A percentile compares a stretch with the other conserved stretches of the same genome.
Conservation (phyloP, 2,888 invertebrate species). For the Bellardia pandia region DNA sequence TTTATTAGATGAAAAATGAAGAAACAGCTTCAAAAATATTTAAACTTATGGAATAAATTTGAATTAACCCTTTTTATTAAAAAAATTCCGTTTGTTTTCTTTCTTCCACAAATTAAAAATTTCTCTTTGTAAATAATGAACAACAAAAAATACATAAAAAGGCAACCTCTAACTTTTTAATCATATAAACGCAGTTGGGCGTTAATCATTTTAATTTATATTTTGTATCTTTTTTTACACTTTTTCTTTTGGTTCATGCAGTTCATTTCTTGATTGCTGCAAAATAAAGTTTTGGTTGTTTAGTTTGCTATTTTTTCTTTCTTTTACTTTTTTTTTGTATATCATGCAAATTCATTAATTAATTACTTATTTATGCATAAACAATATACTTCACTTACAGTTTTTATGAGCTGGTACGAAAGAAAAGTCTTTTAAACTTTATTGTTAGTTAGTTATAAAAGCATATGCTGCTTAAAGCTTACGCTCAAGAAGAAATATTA, state of each 20-base stretch:
- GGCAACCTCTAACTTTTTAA: slow-evolving; percentile 49
- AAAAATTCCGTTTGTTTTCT: background rate
- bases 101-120: background rate
- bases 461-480: slow-evolving; percentile 37
- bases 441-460: slow-evolving; percentile 19
- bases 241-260: background rate
- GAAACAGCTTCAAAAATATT: background rate
- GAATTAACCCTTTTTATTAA: background rate
- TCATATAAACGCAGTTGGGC: slow-evolving; percentile 44
- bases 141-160: background rate
- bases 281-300: slow-evolving; percentile 33
- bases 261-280: slow-evolving; percentile 3
- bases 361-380: slow-evolving; percentile 69
- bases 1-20: background rate
- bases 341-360: slow-evolving; percentile 57
- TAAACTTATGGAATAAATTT: slow-evolving; percentile 10
- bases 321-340: background rate
- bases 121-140: background rate
- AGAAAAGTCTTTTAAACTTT: slow-evolving; percentile 38
- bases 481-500: slow-evolving; percentile 28
- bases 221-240: background rate
- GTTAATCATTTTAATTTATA: slow-evolving; percentile 61
- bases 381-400: slow-evolving; percentile 48
- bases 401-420: slow-evolving; percentile 3
- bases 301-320: background rate